Evolutionary conservation across 2,113 vertebrate species (phyloP), one percentile per base, ranked within the genome.

Genomic region (Fregata magnificens): DNA sequence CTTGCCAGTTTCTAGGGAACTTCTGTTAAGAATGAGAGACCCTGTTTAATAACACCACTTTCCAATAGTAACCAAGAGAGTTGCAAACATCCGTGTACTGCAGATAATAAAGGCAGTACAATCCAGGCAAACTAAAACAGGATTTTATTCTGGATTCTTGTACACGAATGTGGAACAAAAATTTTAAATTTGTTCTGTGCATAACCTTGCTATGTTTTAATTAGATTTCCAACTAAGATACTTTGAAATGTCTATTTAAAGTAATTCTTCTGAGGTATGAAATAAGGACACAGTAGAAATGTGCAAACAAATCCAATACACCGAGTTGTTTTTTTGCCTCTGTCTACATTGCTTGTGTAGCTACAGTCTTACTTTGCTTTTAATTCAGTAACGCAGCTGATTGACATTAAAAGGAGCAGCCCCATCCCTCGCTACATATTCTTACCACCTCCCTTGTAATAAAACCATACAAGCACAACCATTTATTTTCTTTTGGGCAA

Each of bases 1-100:
- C 26, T 59, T 95, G 74, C 40, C 78, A 90, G 45, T 73, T 95
- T 94, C 78, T 56, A 94, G 55, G 84, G 82, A 95, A 88, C 45
- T 87, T 95, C 24, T 59, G 66, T 82, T 77, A 86, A 70, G 59
- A 97, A 81, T 16, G 32, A 91, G 73, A 93, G n/a, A 88, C 16
- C 14, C 29, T 82, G 13, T 79, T 94, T 91, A 95, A 76, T 53
- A 96, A 65, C 34, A 87, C 26, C 3, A 5, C 24, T 94, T 91
- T 85, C 53, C 74, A 94, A 22, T 4, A 91, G 40, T 32, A 93
- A 93, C 71, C 62, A 90, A 80, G 53, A 92, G 40, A 93, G 50
- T 42, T 86, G 63, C 50, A 85, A 91, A 90, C 10, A 94, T 38
- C 70, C 77, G 22, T 15, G 29, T 36, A 49, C 34, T 45, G 40